These are phyloP conservation scores for Ptychoptera contaminata DNA, from an alignment of 2,888 invertebrate genomes.

Conservation along the genomic window DNA sequence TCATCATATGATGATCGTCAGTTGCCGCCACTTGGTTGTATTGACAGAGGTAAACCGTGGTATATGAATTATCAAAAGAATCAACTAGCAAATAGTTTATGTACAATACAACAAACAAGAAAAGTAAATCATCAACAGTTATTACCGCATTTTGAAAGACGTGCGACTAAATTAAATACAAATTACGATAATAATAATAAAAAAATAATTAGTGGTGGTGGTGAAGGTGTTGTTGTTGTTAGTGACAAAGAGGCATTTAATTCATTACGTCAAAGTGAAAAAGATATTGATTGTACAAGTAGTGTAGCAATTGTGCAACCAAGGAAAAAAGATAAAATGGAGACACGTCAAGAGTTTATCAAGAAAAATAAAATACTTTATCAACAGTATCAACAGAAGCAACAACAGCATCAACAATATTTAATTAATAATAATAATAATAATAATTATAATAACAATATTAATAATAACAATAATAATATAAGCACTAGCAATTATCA, in stretches of 20 bases:
- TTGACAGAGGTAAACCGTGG: conserved; percentile 8
- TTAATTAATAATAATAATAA: background rate
- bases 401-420: background rate
- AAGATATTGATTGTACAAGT: conserved; percentile 9
- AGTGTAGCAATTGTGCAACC: conserved; percentile 14
- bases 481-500: too few relatives aligned
- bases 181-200: conserved; percentile 1
- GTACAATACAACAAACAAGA: conserved; percentile 2
- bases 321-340: conserved; percentile 13
- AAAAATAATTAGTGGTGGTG: background rate
- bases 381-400: background rate
- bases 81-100: background rate
- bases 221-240: background rate
- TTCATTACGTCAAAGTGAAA: conserved; percentile 7
- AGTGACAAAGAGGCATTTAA: conserved; percentile 7
- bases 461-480: too few relatives aligned
- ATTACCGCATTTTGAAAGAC: conserved; percentile 11
- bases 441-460: too few relatives aligned
- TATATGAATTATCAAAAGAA: conserved; percentile 5
- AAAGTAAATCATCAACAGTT: conserved; percentile 8
- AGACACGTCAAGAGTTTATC: background rate
- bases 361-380: too few relatives aligned
- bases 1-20: conserved; percentile 25
- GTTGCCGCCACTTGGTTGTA: conserved; percentile 20
- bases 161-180: conserved; percentile 8